Evolutionary conservation across 2,113 vertebrate species (phyloP).

Genomic region (Cyprinodon brontotheroides): DNA sequence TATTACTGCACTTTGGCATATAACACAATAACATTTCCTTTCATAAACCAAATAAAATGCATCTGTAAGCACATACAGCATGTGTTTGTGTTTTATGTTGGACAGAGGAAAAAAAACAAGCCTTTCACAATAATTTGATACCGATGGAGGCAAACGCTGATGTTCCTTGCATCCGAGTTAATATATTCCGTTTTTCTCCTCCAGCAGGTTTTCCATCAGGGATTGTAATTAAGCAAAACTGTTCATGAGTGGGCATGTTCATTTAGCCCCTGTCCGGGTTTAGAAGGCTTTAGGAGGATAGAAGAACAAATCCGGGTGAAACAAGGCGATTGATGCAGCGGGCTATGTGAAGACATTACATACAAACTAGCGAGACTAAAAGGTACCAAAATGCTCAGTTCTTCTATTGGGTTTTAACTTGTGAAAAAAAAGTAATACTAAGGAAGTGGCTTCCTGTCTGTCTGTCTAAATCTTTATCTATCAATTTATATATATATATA

Average conservation of each 20-base stretch:
- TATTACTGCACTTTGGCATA: conserved; percentile 17
- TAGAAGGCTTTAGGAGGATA: conserved; percentile 67
- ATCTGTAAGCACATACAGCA: conserved; percentile 13
- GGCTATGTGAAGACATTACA: conserved; percentile 51
- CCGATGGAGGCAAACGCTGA: background rate
- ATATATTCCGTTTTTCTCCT: conserved; percentile 43
- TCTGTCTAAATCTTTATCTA: no score
- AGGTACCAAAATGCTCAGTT: conserved; percentile 36
- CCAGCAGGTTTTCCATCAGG: conserved; percentile 66
- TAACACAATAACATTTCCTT: conserved; percentile 29
- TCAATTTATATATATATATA: background rate
- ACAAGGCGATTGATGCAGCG: conserved; percentile 49
- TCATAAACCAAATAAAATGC: background rate
- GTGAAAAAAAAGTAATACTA: background rate
- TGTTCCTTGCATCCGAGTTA: background rate
- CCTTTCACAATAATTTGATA: background rate
- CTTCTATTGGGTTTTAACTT: conserved; percentile 3
- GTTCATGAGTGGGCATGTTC: conserved; percentile 74
- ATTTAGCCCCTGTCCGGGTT: conserved; percentile 65
- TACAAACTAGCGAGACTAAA: conserved; percentile 60
- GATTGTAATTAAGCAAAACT: conserved; percentile 75
- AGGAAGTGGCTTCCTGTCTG: background rate
- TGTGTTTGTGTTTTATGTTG: conserved; percentile 6
- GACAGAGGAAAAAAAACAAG: background rate
- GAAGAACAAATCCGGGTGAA: conserved; percentile 72